A percentile compares a stretch with the other conserved stretches of the same genome.
Conservation (phyloP, 2,888 invertebrate genomes). For the Atherix ibis region DNA sequence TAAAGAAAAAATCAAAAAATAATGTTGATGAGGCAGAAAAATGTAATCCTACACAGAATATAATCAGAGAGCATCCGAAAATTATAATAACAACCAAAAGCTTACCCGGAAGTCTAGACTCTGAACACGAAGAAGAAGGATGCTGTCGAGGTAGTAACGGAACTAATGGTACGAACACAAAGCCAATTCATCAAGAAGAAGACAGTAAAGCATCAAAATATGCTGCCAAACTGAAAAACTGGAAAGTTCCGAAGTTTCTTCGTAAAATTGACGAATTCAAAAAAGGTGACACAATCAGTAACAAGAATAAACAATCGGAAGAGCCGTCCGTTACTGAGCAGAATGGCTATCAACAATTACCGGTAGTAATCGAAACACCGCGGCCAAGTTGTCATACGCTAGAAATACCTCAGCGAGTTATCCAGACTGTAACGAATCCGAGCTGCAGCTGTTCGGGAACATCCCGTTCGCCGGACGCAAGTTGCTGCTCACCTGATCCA, state of each 20-base stretch:
- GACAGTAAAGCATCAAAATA: conserved; percentile 26
- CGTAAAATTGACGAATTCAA: conserved; percentile 39
- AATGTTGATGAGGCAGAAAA: conserved; percentile 11
- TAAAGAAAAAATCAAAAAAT: conserved; percentile 22
- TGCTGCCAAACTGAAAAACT: conserved; percentile 42
- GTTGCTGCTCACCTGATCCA: conserved; percentile 34
- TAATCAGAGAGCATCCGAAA: conserved; percentile 32
- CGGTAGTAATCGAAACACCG: conserved; percentile 44
- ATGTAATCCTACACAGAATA: conserved; percentile 14
- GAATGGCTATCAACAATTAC: conserved; percentile 47
- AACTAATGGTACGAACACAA: conserved; percentile 19
- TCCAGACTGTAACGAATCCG: conserved; percentile 11
- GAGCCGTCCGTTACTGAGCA: conserved; percentile 23
- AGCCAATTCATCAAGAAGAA: conserved; percentile 44
- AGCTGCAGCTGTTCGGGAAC: conserved; percentile 12
- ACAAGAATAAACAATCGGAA: conserved; percentile 15
- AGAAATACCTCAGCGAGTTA: conserved; percentile 29
- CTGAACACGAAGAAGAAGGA: conserved; percentile 47
- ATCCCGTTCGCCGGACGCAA: conserved; percentile 16
- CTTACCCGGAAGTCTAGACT: conserved; percentile 67
- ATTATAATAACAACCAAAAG: conserved; percentile 48
- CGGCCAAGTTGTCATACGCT: conserved; percentile 28
- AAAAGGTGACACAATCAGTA: conserved; percentile 10
- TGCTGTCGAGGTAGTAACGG: conserved; percentile 26
- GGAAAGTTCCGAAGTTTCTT: conserved; percentile 54